A percentile compares a stretch with the other conserved stretches of the same genome.
Evolutionary conservation across 1,140 invertebrate genomes (phyloP).

Genomic region (Hermatobates lingyangjiaoensis): DNA sequence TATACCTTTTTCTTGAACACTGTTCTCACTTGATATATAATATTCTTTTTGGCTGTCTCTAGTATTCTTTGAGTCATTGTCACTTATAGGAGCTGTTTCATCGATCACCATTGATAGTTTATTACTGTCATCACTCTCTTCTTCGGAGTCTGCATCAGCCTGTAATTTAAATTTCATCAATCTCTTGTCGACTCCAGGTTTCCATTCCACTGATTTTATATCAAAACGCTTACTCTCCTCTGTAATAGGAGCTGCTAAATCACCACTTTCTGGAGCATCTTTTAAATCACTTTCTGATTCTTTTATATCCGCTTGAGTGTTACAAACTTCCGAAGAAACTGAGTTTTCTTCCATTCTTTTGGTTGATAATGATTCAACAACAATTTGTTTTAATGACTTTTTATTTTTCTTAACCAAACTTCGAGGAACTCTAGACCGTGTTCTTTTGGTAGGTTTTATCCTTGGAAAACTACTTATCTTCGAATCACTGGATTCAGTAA

Average conservation of each 20-base stretch:
- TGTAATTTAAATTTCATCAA: constrained; percentile 29
- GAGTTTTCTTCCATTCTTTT: background rate
- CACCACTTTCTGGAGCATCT: background rate
- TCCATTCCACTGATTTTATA: background rate
- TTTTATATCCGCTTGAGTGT: background rate
- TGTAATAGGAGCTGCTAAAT: background rate
- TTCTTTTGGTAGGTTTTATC: too few relatives aligned
- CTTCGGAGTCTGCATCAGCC: constrained; percentile 28
- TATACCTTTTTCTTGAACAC: constrained; percentile 15
- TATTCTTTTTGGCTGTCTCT: constrained; percentile 5
- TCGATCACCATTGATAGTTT: constrained; percentile 29
- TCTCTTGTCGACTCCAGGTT: constrained; percentile 25
- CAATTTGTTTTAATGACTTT: background rate
- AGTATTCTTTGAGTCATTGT: constrained; percentile 3
- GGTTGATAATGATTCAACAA: background rate
- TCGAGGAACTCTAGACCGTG: background rate
- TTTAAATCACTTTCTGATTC: background rate
- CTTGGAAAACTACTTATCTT: too few relatives aligned
- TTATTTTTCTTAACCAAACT: background rate
- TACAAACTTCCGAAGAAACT: too few relatives aligned
- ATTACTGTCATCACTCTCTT: constrained; percentile 35
- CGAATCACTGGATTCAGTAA: too few relatives aligned
- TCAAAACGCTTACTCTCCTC: background rate
- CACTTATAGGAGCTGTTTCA: constrained; percentile 9
- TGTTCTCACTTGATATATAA: constrained; percentile 6